These are phyloP conservation scores for Eumacrocentrus americanus DNA, from an alignment of 2,888 invertebrate species.

Conservation along the genomic window DNA sequence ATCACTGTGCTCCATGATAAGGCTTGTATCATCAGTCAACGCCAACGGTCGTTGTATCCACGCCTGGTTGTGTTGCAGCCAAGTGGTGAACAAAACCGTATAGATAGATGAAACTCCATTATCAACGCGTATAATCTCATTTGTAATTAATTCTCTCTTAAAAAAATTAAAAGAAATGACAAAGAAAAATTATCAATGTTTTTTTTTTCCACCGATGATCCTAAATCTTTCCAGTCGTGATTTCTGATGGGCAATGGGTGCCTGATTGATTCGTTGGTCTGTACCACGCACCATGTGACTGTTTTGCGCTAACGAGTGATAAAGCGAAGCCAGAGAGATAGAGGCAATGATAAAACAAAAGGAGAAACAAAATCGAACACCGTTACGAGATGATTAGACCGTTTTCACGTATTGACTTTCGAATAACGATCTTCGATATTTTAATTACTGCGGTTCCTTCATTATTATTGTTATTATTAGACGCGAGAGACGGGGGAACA, in stretches of 20 bases:
- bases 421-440: slow-evolving; percentile 9
- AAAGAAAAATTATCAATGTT: too few relatives aligned
- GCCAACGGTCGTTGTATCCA: slow-evolving; percentile 2
- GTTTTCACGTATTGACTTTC: slow-evolving; percentile 10
- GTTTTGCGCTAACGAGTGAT: slow-evolving; percentile 29
- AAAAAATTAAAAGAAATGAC: too few relatives aligned
- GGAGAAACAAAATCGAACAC: slow-evolving; percentile 7
- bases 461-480: not conserved
- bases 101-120: too few relatives aligned
- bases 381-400: slow-evolving; percentile 10
- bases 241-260: slow-evolving; percentile 28
- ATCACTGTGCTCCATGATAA: not conserved
- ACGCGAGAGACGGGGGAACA: not conserved
- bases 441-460: slow-evolving; percentile 14
- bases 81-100: too few relatives aligned
- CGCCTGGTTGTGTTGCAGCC: not conserved
- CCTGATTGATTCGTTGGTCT: slow-evolving; percentile 54
- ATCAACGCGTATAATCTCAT: not conserved
- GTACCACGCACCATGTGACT: slow-evolving; percentile 27
- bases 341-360: slow-evolving; percentile 15
- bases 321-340: slow-evolving; percentile 29
- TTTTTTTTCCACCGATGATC: too few relatives aligned
- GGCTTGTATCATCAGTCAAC: not conserved
- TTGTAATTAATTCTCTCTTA: slow-evolving; percentile 3
- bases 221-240: too few relatives aligned